Evolutionary conservation across 2,797 vertebrate genomes (phyloP), one percentile per base, ranked within the genome.

Genomic region (Cyprinodon diabolis): DNA sequence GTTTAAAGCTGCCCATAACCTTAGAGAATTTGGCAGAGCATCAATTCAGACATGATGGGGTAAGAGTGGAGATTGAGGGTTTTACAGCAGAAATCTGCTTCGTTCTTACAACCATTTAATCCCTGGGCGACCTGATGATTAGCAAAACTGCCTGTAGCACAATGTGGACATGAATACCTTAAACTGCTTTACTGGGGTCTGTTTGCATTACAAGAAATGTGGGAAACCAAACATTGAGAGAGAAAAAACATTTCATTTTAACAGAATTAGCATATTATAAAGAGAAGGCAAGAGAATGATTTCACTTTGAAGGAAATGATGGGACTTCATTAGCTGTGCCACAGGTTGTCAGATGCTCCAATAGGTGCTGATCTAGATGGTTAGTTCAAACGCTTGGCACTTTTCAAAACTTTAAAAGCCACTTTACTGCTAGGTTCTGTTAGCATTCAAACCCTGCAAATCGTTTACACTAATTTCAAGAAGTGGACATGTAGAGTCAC

Each of bases 81-180:
- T 69, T 83, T 87, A 85, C 82, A 90, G 87, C 86, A 90, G 85
- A 91, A 74, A 89, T 71, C 48, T 8, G 70, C 75, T 69, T 49
- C 2, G 15, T 77, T 72, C 51, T 37, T 43, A 35, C 63, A 47
- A 66, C 37, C 35, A 75, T 79, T 75, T 13, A 52, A 82, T 83
- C 68, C 68, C 71, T 45, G 9, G 56, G 79, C 52, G 77, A 77
- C 52, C 63, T 45, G 60, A 65, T 67, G 25, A 63, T 68, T 17
- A 70, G 77, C 14, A 72, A 43, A 71, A 75, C 3, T 21, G 10
- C 69, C 30, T 54, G 66, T 62, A 68, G 69, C 66, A 37, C 55
- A 56, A 23, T 13, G 66, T 47, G 62, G 74, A 70, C 55, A 72
- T 63, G 75, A 25, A 70, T 6, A 67, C 55, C 70, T 79, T 37